Base-by-base conservation (phyloP, 2,113 vertebrate genomes). In the Pluvianellus socialis region DNA sequence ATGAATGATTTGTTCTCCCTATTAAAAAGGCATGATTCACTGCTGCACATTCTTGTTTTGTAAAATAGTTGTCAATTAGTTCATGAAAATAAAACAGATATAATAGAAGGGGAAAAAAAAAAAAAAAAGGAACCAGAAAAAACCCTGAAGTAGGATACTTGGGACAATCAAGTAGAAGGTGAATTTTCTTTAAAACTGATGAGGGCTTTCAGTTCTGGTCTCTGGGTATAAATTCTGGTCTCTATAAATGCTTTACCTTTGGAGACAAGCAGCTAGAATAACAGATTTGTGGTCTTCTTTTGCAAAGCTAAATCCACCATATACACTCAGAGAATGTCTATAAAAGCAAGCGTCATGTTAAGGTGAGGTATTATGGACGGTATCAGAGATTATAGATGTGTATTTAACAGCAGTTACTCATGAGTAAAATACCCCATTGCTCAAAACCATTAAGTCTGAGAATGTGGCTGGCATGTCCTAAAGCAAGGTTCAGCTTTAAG, bases 71-170 rank as follows among this genome's bases (percentile, higher is more conserved):
- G 4, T 49, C 66, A 81, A 45, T 73, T 55, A 55, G 6, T 77
- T 28, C 9, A 47, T n/a, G 9, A 14, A 65, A 79, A 74, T 26
- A 22, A 86, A 74, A 59, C 3, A 55, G 2, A 28, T n/a, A 30
- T 49, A 52, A 53, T 16, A 14, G 28, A 5, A 12, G 1, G 2
- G 1, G 19, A 5, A 12, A 14, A 8, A 35, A 8, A 13, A 18
- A 3, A 3, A 32, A 9, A 3, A 11, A 32, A 28, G 2, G 8
- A 50, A 72, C 2, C 5, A 35, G 11, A 24, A 10, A 28, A 73
- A 38, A 38, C 53, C 0, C 1, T 18, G 14, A 22, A 32, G 22
- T 38, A 4, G 33, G 6, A 28, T 67, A 38, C 47, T 80, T 71
- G 15, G 56, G 18, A 28, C 8, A 53, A 67, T 10, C 8, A 21